These are phyloP conservation scores for Belonocnema kinseyi DNA, from an alignment of 1,140 invertebrate genomes.

Conservation along the genomic window DNA sequence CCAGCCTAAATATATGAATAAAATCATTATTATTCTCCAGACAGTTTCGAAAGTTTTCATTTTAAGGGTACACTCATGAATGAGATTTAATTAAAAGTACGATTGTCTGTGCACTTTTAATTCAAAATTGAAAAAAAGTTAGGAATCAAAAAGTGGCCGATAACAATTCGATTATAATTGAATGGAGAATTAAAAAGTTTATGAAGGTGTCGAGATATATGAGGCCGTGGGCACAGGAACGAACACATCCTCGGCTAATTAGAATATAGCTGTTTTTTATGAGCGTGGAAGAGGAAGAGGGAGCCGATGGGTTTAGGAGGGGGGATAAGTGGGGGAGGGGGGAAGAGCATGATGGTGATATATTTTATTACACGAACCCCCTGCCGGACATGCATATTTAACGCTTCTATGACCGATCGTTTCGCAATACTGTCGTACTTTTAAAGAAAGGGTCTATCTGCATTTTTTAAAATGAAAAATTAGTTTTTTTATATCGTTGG, in stretches of 20 bases:
- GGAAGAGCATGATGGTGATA: slow-evolving; percentile 62
- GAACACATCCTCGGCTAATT: slow-evolving; percentile 69
- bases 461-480: too few relatives aligned
- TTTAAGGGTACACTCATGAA: too few relatives aligned
- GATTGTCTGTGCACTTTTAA: too few relatives aligned
- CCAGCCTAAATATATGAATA: too few relatives aligned
- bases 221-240: slow-evolving; percentile 43
- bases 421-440: slow-evolving; percentile 31
- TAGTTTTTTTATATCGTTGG: too few relatives aligned
- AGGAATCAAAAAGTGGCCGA: neutral
- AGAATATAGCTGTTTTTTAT: slow-evolving; percentile 77
- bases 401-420: slow-evolving; percentile 60
- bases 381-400: slow-evolving; percentile 76
- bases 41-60: too few relatives aligned
- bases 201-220: neutral
- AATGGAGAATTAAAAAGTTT: slow-evolving; percentile 40
- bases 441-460: too few relatives aligned
- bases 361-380: slow-evolving; percentile 71
- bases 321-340: slow-evolving; percentile 49
- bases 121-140: neutral
- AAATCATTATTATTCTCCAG: too few relatives aligned
- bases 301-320: slow-evolving; percentile 59
- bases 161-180: slow-evolving; percentile 31
- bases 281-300: slow-evolving; percentile 76
- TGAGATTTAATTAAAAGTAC: too few relatives aligned